Conservation (phyloP, 2,113 vertebrate species). For the Leucosticte australis region DNA sequence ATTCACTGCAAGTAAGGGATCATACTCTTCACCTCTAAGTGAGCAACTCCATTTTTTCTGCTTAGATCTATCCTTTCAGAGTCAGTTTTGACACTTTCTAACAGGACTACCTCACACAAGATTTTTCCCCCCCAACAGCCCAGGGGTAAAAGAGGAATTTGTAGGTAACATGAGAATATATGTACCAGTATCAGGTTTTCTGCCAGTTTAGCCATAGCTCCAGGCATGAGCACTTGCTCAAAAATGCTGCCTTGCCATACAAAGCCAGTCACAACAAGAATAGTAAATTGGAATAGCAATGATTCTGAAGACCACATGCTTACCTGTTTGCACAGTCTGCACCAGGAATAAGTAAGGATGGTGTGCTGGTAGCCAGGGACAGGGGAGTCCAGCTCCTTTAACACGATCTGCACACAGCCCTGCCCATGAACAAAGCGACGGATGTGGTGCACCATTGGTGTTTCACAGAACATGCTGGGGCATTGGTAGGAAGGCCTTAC, state of each 20-base stretch:
- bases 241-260: neutral
- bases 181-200: neutral
- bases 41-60: neutral
- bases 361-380: conserved; percentile 98
- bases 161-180: neutral
- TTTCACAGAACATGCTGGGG: conserved; percentile 96
- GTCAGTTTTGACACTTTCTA: neutral
- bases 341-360: conserved; percentile 98
- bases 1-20: neutral
- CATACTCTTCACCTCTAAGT: neutral
- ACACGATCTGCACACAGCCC: conserved; percentile 96
- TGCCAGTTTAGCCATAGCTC: neutral
- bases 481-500: conserved; percentile 94
- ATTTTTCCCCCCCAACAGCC: neutral
- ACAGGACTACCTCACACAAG: neutral
- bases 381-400: conserved; percentile 96
- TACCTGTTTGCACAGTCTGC: conserved; percentile 96
- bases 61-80: neutral
- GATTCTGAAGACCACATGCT: neutral
- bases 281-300: neutral
- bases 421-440: conserved; percentile 95
- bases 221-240: neutral
- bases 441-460: conserved; percentile 97
- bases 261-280: neutral
- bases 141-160: neutral